Evolutionary conservation across 2,113 vertebrate species (phyloP).

Genomic region (Anhinga anhinga): DNA sequence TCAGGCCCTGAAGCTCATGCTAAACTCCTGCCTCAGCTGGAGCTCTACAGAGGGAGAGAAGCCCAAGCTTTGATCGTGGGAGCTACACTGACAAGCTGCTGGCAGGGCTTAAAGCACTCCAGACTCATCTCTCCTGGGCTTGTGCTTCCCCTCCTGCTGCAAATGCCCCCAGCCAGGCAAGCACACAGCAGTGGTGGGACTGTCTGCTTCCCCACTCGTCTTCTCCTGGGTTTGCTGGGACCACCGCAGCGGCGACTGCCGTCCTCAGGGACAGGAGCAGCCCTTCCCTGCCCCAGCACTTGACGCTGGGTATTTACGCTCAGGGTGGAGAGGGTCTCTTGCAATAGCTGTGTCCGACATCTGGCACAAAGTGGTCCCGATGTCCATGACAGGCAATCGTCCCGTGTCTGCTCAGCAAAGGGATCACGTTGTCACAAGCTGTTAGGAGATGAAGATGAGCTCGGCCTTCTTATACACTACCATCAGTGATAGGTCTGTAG

Average conservation of each 20-base stretch:
- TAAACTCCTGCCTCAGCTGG: background rate
- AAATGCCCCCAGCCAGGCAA: background rate
- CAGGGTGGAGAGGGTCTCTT: background rate
- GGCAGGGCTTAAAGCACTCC: background rate
- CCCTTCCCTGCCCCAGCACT: background rate
- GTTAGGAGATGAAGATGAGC: background rate
- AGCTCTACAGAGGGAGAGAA: background rate
- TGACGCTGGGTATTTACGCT: background rate
- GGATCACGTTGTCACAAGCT: background rate
- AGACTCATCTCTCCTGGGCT: background rate
- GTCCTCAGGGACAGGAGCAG: background rate
- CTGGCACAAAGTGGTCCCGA: background rate
- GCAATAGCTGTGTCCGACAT: fast-evolving
- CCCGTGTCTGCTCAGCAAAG: background rate
- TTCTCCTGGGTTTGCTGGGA: background rate
- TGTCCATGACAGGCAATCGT: fast-evolving
- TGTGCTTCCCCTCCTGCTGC: background rate
- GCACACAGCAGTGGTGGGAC: background rate
- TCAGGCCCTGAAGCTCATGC: background rate
- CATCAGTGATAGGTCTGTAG: background rate
- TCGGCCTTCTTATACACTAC: background rate
- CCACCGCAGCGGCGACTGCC: background rate
- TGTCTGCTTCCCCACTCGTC: background rate
- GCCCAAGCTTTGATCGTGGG: background rate
- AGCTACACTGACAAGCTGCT: background rate